Evolutionary conservation across 2,113 vertebrate species (phyloP).

Genomic region (Epinephelus cyanopodus): DNA sequence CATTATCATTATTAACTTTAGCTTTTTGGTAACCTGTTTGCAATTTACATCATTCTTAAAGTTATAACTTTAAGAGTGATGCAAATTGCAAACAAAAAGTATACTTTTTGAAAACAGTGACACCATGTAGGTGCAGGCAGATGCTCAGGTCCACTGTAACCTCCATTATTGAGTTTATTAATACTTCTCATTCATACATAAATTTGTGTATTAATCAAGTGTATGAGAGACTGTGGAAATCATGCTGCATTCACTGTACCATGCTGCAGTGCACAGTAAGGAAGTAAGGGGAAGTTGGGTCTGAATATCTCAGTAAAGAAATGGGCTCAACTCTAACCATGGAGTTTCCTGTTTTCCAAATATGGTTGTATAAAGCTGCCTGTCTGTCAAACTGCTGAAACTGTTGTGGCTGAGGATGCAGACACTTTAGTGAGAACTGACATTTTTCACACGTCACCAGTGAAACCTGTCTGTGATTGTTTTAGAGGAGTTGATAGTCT

Average conservation of each 20-base stretch:
- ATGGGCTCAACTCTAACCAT: constrained; percentile 50
- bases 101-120: not conserved
- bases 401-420: constrained; percentile 30
- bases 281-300: constrained; percentile 49
- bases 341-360: constrained; percentile 82
- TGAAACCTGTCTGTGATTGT: not conserved
- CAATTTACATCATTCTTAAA: not conserved
- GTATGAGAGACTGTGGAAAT: not conserved
- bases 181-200: not conserved
- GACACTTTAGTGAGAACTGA: not conserved
- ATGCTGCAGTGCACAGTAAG: not conserved
- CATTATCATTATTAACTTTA: not conserved
- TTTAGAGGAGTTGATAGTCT: not conserved
- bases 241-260: not conserved
- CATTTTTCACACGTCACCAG: constrained; percentile 1
- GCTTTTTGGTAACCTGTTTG: not conserved
- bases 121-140: not conserved
- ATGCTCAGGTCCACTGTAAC: not conserved
- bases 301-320: constrained; percentile 52
- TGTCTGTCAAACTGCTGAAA: constrained; percentile 13
- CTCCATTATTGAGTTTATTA: no score
- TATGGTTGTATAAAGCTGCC: constrained; percentile 68
- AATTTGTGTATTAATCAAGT: not conserved
- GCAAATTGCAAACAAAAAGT: no score
- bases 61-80: no score